phyloP scores from a whole-genome alignment of 2,113 vertebrate species.

The Panthera tigris region DNA sequence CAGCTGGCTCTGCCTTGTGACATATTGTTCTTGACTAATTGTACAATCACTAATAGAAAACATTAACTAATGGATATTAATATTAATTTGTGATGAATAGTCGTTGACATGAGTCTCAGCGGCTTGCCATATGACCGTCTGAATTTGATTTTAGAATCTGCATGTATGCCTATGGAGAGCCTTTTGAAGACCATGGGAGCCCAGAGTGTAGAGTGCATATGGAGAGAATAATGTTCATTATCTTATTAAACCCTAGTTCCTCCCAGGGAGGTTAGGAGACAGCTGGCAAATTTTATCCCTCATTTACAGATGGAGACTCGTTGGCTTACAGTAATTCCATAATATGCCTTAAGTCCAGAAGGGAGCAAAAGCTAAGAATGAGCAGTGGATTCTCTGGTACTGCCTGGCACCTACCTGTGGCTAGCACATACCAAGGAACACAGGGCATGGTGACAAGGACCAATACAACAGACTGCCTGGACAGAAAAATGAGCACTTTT shows the following conservation, averaged over 20 bases:
- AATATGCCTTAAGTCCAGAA: conserved; percentile 58
- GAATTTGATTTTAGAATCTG: conserved; percentile 49
- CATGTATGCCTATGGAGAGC: conserved; percentile 37
- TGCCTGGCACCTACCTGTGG: background rate
- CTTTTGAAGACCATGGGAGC: conserved; percentile 61
- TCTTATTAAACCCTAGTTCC: conserved; percentile 71
- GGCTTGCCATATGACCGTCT: conserved; percentile 36
- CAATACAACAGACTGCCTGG: background rate
- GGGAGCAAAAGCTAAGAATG: conserved; percentile 44
- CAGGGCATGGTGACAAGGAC: background rate
- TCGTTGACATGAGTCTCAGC: conserved; percentile 18
- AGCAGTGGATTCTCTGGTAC: background rate
- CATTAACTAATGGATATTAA: conserved; percentile 69
- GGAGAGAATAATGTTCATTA: conserved; percentile 74
- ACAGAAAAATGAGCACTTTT: background rate
- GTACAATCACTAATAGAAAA: conserved; percentile 68
- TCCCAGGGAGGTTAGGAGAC: conserved; percentile 69
- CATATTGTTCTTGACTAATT: conserved; percentile 58
- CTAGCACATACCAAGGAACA: background rate
- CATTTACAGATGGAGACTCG: conserved; percentile 60
- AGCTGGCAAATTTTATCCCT: conserved; percentile 75
- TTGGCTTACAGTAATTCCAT: conserved; percentile 66
- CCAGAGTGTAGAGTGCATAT: conserved; percentile 55
- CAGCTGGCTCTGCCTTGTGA: conserved; percentile 35
- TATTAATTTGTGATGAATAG: conserved; percentile 67